Evolutionary conservation across 2,113 vertebrate genomes (phyloP).

Genomic region (Tiliqua scincoides): DNA sequence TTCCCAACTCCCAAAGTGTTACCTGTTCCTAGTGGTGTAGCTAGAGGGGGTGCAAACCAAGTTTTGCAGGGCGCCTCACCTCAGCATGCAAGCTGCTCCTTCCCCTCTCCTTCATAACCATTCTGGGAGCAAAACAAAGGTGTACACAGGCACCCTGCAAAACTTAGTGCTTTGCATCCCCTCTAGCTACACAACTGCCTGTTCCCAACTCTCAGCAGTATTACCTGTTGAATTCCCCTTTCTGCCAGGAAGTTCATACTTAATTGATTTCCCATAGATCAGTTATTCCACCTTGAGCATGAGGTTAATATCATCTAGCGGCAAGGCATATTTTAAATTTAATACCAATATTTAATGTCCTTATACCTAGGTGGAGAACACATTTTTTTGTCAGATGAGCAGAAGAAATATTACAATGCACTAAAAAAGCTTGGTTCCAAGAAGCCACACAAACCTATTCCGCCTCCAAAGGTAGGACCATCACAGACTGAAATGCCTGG

Average conservation of each 20-base stretch:
- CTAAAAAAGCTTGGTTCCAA: slow-evolving; percentile 96
- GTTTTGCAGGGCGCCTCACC: too few species aligned
- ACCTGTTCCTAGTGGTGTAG: too few species aligned
- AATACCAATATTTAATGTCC: slow-evolving; percentile 58
- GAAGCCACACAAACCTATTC: slow-evolving; percentile 94
- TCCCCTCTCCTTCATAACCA: too few species aligned
- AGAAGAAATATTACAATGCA: slow-evolving; percentile 98
- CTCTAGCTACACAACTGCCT: too few species aligned
- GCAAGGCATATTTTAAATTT: background rate
- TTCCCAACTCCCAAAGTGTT: too few species aligned
- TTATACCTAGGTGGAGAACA: slow-evolving; percentile 94
- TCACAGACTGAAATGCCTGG: background rate
- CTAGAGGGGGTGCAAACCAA: too few species aligned
- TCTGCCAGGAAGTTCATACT: background rate
- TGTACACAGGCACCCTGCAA: too few species aligned
- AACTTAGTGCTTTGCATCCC: too few species aligned
- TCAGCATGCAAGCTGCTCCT: too few species aligned
- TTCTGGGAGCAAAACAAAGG: too few species aligned
- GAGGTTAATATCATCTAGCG: background rate
- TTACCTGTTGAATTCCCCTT: background rate
- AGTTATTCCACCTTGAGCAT: background rate
- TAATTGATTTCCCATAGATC: background rate
- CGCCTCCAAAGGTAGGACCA: slow-evolving; percentile 86
- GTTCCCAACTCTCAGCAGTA: too few species aligned
- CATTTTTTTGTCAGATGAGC: slow-evolving; percentile 96